A percentile compares a stretch with the other conserved stretches of the same genome.
Evolutionary conservation across 35 echinoderm and acorn worm species (phyloP).

Genomic region (Lytechinus pictus): DNA sequence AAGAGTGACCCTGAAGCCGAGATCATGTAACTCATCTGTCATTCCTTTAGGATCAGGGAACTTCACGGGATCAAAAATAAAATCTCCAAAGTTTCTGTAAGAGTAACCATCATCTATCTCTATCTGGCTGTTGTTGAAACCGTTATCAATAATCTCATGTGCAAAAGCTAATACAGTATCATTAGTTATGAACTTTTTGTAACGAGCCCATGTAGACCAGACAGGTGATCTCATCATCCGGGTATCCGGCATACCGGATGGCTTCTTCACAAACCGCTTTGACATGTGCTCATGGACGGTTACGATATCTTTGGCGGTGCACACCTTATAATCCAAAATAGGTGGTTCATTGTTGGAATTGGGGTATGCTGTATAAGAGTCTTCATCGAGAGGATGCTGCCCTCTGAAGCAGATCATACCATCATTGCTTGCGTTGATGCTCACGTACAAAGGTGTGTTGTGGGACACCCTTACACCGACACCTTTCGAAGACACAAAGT

Average conservation of each 20-base stretch:
- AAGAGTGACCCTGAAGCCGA: constrained; percentile 64
- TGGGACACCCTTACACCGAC: constrained; percentile 62
- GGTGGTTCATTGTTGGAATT: background rate
- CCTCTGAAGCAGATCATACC: background rate
- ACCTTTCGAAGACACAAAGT: constrained; percentile 70
- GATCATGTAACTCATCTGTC: constrained; percentile 55
- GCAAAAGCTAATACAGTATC: constrained; percentile 55
- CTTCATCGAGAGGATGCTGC: constrained; percentile 28
- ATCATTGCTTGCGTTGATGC: constrained; percentile 39
- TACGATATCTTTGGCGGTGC: constrained; percentile 61
- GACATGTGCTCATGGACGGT: constrained; percentile 69
- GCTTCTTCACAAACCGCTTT: constrained; percentile 53
- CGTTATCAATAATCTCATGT: constrained; percentile 57
- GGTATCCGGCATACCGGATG: constrained; percentile 64
- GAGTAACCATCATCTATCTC: constrained; percentile 83
- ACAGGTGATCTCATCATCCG: constrained; percentile 71
- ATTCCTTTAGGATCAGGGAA: constrained; percentile 68
- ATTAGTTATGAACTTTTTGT: constrained; percentile 65
- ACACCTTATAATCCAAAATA: constrained; percentile 67
- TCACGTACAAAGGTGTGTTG: constrained; percentile 69
- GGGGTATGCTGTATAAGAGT: constrained; percentile 40
- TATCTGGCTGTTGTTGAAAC: constrained; percentile 78
- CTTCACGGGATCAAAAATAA: constrained; percentile 60
- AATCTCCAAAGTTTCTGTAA: constrained; percentile 61
- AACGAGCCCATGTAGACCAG: constrained; percentile 79